Base-by-base conservation (phyloP, 2,113 vertebrate genomes). In the Puma concolor region DNA sequence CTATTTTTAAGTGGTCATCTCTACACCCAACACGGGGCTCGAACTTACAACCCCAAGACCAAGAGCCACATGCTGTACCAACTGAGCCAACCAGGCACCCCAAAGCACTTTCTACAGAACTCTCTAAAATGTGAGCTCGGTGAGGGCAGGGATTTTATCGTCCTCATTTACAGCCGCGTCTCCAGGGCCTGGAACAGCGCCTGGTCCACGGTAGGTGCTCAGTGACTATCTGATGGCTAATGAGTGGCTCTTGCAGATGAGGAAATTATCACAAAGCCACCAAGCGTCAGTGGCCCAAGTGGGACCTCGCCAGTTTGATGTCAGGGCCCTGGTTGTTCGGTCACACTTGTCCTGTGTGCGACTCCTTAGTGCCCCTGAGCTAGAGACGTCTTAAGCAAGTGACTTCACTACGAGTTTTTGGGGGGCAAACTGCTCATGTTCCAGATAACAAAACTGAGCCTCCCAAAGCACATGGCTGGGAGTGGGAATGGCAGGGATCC, bases 401-500 rank as follows among this genome's bases (percentile, higher is more conserved):
- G n/a, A 41, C 16, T 29, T 93, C 64, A 19, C n/a, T 38, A 52
- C 60, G 25, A 90, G 81, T 33, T 2, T 23, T 50, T n/a, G 29
- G 41, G 85, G 25, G 82, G 25, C 10, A 17, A 27, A 31, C 7
- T 16, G 31, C 44, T 23, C 50, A 2, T 7, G 19, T 48, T 5
- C 88, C 52, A 66, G 48, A 57, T 15, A 33, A 67, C 84, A 87
- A 94, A 67, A 84, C 19, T 0, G 15, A 85, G 67, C 80, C 31
- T 31, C 31, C 69, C 38, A 1, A 19, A 36, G 19, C 11, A 31
- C 77, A 15, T 12, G 25, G 11, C 25, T 19, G 25, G 86, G 67
- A 9, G 1, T 0, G 11, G 44, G 60, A 29, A 15, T 0, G 0
- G 14, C 29, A 2, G 57, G 92, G 72, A 25, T 2, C 44, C 64